These are phyloP conservation scores for Parauchenoglanis punctatus DNA, from an alignment of 2,797 vertebrate species.

Conservation along the genomic window DNA sequence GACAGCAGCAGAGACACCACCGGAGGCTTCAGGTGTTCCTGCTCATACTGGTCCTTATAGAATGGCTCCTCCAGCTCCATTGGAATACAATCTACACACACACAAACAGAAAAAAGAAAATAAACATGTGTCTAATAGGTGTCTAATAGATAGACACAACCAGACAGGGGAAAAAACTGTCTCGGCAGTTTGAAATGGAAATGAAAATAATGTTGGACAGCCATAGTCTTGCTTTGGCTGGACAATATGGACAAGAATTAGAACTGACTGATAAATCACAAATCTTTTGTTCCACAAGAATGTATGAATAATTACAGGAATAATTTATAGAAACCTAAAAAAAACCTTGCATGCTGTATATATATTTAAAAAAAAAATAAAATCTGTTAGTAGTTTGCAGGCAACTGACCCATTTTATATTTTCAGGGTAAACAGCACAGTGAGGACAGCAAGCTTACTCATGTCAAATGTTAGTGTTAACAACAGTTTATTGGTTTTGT, in stretches of 20 bases:
- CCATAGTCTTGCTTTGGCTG: neutral
- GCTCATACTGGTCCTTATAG: conserved; percentile 95
- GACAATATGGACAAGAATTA: neutral
- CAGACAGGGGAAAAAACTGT: neutral
- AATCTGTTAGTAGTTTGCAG: neutral
- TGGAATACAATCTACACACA: conserved; percentile 85
- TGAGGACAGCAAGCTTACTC: neutral
- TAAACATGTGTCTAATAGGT: neutral
- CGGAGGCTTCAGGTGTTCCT: conserved; percentile 96
- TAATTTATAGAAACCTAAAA: neutral
- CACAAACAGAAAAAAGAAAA: neutral
- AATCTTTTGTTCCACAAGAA: too few relatives aligned
- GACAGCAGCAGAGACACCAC: conserved; percentile 92
- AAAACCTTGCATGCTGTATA: neutral
- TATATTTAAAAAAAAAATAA: neutral
- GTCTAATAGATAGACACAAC: neutral
- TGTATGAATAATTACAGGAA: too few relatives aligned
- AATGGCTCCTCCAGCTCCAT: conserved; percentile 90
- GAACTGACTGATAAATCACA: neutral
- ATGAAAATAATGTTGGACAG: neutral
- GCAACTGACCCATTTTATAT: neutral
- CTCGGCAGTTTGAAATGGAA: neutral
- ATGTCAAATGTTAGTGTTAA: neutral
- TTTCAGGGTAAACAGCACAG: neutral
- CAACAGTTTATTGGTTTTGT: neutral